Percentiles rank a stretch among this genome's conserved stretches.
phyloP scores from a whole-genome alignment of 2,113 vertebrate genomes.

The Tringa solitaria region DNA sequence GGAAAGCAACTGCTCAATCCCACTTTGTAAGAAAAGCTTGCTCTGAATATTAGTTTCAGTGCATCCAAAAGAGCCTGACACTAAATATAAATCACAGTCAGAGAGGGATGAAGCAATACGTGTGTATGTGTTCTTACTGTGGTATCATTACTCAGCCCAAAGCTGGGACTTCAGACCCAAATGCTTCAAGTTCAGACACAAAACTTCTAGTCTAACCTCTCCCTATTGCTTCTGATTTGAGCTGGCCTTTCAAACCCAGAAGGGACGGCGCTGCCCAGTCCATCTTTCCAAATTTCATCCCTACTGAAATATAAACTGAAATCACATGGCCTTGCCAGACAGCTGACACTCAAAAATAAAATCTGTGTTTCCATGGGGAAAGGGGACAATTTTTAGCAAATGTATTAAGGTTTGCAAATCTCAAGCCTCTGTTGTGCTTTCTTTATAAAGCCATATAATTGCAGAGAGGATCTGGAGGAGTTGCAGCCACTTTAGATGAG shows the following conservation, averaged over 20 bases:
- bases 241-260: neutral
- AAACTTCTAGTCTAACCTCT: neutral
- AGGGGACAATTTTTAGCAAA: constrained; percentile 47
- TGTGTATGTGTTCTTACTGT: neutral
- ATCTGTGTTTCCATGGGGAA: constrained; percentile 31
- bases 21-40: neutral
- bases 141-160: neutral
- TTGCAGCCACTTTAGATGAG: constrained; percentile 32
- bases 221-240: rapidly evolving
- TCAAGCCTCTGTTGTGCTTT: constrained; percentile 8
- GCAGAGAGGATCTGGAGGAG: constrained; percentile 49
- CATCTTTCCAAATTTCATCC: too few relatives aligned
- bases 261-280: neutral
- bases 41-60: neutral
- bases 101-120: neutral
- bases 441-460: constrained; percentile 44
- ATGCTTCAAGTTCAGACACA: neutral
- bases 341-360: constrained; percentile 54
- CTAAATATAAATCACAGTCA: neutral
- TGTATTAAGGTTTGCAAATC: constrained; percentile 45
- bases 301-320: too few relatives aligned
- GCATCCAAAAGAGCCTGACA: neutral
- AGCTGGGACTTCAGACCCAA: neutral
- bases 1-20: neutral
- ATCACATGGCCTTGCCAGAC: constrained; percentile 34